Evolutionary conservation across 2,113 vertebrate genomes (phyloP), one percentile per base, ranked within the genome.

Genomic region (Cyprinus carpio): DNA sequence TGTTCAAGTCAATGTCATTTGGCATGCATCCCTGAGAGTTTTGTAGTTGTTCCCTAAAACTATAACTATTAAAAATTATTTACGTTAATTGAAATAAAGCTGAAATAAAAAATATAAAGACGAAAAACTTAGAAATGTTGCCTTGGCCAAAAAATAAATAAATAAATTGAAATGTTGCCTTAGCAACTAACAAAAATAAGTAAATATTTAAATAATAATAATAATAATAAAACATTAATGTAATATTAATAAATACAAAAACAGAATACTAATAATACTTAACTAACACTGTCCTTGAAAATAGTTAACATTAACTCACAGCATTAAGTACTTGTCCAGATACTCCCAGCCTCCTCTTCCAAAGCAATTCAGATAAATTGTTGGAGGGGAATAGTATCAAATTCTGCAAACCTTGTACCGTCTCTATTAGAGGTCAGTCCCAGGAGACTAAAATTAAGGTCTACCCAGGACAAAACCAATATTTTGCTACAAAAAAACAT

Each of bases 1-100:
- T 78, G 71, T 75, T 67, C 34, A 31, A 51, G 34, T 58, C 23
- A 37, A 71, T 43, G 83, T 37, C n/a, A 77, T 31, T 43, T 64
- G n/a, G 46, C 49, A 69, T 60, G 49, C 25, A 82, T 56, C 25
- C 8, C 20, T 77, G 16, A 77, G 1, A 56, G 51, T 34, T 15
- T 6, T 27, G 46, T 77, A 9, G 40, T 56, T 31, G 75, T 51
- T 51, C 8, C 20, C 18, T 56, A 77, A 2, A 69, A 1, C 4
- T 46, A 15, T 4, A 29, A 40, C 13, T 18, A 16, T 54, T 54
- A 18, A 75, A 11, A 29, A 31, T 16, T 10, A 16, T 72, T 31
- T 31, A 18, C 7, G 18, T 18, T 4, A 72, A 37, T 40, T 20
- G 43, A 46, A 46, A 46, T 46, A 46, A 43, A 43, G 43, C 9